phyloP scores from a whole-genome alignment of 2,113 vertebrate genomes.

The Zapus hudsonius region DNA sequence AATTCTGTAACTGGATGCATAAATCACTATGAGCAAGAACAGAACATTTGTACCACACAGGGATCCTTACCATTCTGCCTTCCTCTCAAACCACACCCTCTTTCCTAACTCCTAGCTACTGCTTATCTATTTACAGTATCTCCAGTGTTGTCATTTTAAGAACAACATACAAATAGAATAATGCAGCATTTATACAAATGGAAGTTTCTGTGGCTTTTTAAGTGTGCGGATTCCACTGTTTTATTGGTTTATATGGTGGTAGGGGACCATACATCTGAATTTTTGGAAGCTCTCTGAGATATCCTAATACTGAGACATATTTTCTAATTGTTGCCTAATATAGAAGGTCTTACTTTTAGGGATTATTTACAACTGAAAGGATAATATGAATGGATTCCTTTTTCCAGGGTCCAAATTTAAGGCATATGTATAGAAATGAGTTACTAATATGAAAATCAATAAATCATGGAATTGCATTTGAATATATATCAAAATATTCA shows the following conservation, averaged over 20 bases:
- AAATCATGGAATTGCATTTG: neutral
- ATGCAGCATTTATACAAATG: neutral
- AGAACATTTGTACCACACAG: neutral
- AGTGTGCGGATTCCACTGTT: neutral
- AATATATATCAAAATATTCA: neutral
- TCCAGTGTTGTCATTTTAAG: neutral
- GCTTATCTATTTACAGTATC: neutral
- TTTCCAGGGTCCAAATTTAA: neutral
- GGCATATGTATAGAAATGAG: neutral
- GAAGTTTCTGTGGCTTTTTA: neutral
- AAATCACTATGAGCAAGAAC: neutral
- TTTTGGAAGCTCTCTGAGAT: neutral
- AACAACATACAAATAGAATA: neutral
- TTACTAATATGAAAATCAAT: neutral
- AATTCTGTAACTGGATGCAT: neutral
- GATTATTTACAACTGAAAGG: neutral
- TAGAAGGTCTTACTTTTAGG: neutral
- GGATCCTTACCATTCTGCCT: neutral
- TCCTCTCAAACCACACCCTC: fast-evolving
- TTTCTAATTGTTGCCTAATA: neutral
- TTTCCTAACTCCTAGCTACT: neutral
- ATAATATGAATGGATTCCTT: neutral
- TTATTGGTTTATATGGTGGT: neutral
- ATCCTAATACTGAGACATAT: neutral
- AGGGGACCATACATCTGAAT: fast-evolving